Evolutionary conservation across 2,113 vertebrate species (phyloP), one percentile per base, ranked within the genome.

Genomic region (Paralichthys olivaceus): DNA sequence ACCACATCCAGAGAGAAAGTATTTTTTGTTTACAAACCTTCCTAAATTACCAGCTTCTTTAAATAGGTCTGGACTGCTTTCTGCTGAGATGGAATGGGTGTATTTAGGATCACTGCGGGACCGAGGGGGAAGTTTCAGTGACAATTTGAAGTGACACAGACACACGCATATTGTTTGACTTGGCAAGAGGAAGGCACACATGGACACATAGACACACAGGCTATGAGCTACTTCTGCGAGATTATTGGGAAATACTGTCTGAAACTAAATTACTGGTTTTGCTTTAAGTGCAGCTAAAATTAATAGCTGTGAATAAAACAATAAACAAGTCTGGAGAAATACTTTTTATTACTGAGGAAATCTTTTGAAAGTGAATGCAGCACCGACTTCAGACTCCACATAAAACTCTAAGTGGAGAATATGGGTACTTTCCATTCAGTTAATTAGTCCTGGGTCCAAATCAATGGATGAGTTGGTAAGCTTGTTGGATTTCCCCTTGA

Each of bases 31-130:
- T 86, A 63, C 77, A 76, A 80, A 63, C 53, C 76, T 78, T 76
- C 59, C 75, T 75, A 90, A 92, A 93, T 92, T 72, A 90, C 84
- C 74, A 79, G 70, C 68, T 89, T 87, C 88, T 86, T 70, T 61
- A 93, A 91, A 92, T 89, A 91, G 79, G 61, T 25, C 37, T 43
- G 49, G 63, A 60, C 13, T 26, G 49, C 71, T 83, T 77, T 74
- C 49, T 73, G 72, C 43, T 67, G 72, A 83, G 59, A 85, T 63
- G 51, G 69, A 72, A 79, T 74, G 74, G 47, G 53, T 75, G 69
- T 64, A 64, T 86, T 84, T 70, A 68, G 65, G 65, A 75, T 85
- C 76, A 70, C 71, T 74, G 65, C 29, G 54, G 71, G 72, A 76
- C 70, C 45, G 81, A 81, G 17, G 63, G 65, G 62, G 72, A 57